phyloP scores from a whole-genome alignment of 2,113 vertebrate species.

The Casuarius casuarius region DNA sequence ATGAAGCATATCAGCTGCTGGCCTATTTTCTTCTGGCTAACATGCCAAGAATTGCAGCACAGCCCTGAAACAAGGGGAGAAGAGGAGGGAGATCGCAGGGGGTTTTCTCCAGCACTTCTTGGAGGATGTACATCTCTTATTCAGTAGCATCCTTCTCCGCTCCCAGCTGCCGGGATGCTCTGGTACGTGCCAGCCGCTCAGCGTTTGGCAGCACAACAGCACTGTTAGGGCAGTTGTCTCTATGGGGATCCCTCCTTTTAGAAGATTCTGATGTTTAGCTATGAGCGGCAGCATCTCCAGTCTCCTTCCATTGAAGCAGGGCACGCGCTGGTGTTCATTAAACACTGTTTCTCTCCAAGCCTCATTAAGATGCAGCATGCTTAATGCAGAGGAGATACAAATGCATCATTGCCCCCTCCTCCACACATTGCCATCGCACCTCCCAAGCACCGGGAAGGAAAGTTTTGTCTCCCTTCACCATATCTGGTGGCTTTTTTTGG shows the following conservation, averaged over 20 bases:
- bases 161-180: neutral
- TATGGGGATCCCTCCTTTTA: neutral
- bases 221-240: accelerated
- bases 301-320: accelerated
- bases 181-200: accelerated
- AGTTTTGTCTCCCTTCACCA: neutral
- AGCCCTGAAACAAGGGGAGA: neutral
- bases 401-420: neutral
- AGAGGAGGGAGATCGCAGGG: neutral
- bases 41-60: no score
- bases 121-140: accelerated
- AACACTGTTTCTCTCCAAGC: neutral
- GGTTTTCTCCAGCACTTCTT: accelerated
- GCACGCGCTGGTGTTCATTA: neutral
- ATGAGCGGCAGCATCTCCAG: neutral
- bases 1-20: no score
- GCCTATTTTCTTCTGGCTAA: neutral
- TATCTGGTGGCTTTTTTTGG: neutral
- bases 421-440: neutral
- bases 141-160: no score
- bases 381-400: accelerated
- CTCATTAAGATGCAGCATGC: neutral
- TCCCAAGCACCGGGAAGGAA: neutral
- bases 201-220: no score
- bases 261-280: neutral